Conservation (phyloP, 2,888 invertebrate genomes). For the Drosophila anceps region DNA sequence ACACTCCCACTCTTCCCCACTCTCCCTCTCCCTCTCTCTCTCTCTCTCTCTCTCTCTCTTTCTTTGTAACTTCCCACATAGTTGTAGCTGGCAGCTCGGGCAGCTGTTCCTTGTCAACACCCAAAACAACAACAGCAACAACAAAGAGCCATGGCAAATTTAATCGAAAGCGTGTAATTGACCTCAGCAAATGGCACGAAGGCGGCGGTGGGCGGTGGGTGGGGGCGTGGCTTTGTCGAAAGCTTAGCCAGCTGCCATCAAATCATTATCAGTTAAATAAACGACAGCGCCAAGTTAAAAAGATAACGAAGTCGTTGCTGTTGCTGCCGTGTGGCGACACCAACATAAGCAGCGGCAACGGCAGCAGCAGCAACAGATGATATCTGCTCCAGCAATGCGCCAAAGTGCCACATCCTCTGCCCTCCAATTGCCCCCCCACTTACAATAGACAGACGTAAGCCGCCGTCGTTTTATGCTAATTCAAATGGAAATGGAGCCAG, state of each 20-base stretch:
- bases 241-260: slow-evolving; percentile 80
- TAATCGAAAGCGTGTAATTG: slow-evolving; percentile 79
- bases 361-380: slow-evolving; percentile 68
- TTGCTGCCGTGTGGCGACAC: slow-evolving; percentile 49
- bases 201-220: slow-evolving; percentile 27
- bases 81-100: slow-evolving; percentile 47
- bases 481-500: slow-evolving; percentile 81
- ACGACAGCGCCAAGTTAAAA: slow-evolving; percentile 80
- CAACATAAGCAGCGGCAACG: slow-evolving; percentile 27
- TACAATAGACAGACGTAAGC: slow-evolving; percentile 80
- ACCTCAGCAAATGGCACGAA: slow-evolving; percentile 74
- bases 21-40: neutral
- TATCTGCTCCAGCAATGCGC: slow-evolving; percentile 63
- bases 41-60: neutral
- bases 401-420: slow-evolving; percentile 26
- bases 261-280: slow-evolving; percentile 79
- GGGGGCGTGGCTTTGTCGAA: slow-evolving; percentile 72
- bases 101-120: slow-evolving; percentile 79
- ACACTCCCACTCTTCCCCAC: neutral
- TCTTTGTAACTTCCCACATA: slow-evolving; percentile 21
- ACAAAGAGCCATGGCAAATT: slow-evolving; percentile 70
- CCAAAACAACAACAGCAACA: slow-evolving; percentile 39
- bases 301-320: slow-evolving; percentile 73
- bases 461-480: slow-evolving; percentile 79
- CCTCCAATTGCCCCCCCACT: slow-evolving; percentile 20